phyloP scores from a whole-genome alignment of 1,140 invertebrate genomes.

The Nephotettix cincticeps region DNA sequence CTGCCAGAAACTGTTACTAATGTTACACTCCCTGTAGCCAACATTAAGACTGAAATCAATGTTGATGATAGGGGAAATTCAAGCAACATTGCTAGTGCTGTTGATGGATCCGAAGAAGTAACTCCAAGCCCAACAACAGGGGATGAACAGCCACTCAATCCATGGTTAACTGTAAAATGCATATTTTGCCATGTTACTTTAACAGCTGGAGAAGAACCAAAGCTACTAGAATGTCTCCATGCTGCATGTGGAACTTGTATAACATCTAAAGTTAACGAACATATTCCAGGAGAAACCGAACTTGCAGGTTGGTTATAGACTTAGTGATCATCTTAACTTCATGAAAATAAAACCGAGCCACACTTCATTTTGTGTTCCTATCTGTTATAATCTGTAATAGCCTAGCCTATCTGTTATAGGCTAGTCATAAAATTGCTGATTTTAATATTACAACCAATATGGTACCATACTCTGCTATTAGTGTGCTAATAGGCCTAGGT shows the following conservation, averaged over 20 bases:
- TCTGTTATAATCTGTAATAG: no score
- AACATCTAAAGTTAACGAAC: constrained; percentile 63
- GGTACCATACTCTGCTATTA: no score
- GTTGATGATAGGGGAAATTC: background rate
- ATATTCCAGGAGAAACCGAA: background rate
- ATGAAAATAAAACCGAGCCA: no score
- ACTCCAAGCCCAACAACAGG: constrained; percentile 8
- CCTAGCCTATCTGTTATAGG: no score
- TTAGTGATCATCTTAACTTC: no score
- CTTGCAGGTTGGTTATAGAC: constrained; percentile 12
- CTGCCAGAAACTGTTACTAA: no score
- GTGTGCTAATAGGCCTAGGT: no score
- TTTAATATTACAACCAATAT: no score
- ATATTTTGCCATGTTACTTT: constrained; percentile 67
- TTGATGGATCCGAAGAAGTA: constrained; percentile 19
- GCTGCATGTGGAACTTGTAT: constrained; percentile 77
- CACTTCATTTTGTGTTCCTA: no score
- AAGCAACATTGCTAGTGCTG: background rate
- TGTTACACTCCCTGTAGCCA: background rate
- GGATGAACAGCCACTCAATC: constrained; percentile 23
- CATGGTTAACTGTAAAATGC: constrained; percentile 54
- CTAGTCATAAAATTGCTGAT: no score
- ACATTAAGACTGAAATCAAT: constrained; percentile 47
- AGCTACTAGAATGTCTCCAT: constrained; percentile 83
- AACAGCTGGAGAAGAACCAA: constrained; percentile 62